A percentile compares a stretch with the other conserved stretches of the same genome.
These are phyloP conservation scores for Monochamus saltuarius DNA, from an alignment of 1,140 invertebrate genomes.

Conservation along the genomic window DNA sequence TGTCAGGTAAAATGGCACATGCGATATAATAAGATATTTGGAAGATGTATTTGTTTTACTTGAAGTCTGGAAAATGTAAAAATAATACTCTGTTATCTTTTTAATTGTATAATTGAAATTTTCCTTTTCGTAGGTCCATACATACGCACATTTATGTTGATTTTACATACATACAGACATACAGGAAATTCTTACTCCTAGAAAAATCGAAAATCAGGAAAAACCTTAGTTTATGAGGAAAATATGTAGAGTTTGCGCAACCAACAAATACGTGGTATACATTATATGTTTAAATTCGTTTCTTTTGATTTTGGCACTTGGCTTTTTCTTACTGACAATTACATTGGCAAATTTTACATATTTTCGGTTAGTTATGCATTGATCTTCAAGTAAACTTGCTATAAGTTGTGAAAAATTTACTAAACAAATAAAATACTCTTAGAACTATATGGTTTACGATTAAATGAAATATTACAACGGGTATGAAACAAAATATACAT, in stretches of 20 bases:
- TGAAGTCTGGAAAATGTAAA: constrained; percentile 9
- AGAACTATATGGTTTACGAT: too few species aligned
- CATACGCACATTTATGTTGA: constrained; percentile 44
- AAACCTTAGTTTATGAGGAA: constrained; percentile 16
- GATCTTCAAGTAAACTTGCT: constrained; percentile 9
- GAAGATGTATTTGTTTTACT: too few species aligned
- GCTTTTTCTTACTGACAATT: constrained; percentile 9
- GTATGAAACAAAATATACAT: constrained; percentile 3
- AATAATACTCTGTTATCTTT: constrained; percentile 6
- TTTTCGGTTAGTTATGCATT: constrained; percentile 1
- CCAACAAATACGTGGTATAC: background rate
- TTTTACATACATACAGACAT: constrained; percentile 47
- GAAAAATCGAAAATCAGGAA: constrained; percentile 10
- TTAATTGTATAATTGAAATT: constrained; percentile 45
- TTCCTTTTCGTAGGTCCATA: constrained; percentile 44
- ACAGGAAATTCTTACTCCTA: constrained; percentile 41
- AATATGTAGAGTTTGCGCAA: constrained; percentile 10
- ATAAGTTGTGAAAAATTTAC: constrained; percentile 10
- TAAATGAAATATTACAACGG: background rate
- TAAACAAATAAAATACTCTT: background rate
- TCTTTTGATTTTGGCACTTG: constrained; percentile 33
- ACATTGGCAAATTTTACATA: background rate
- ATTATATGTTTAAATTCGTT: constrained; percentile 29
- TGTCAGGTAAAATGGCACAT: too few species aligned
- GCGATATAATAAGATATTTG: too few species aligned